These are phyloP conservation scores for Calyptomena viridis DNA, from an alignment of 2,113 vertebrate genomes.

Conservation along the genomic window DNA sequence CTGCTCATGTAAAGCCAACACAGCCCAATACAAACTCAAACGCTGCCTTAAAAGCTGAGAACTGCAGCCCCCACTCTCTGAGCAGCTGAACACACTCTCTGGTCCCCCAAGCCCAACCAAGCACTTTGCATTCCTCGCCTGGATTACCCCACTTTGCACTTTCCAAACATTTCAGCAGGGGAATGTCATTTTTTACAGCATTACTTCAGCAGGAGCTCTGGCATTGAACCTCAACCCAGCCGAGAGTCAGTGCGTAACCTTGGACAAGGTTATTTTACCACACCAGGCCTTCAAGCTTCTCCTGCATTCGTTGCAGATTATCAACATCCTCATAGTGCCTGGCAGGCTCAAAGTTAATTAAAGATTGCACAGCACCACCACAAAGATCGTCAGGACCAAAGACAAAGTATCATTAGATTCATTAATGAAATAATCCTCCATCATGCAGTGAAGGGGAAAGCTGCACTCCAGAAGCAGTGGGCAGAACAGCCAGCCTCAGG, in stretches of 20 bases:
- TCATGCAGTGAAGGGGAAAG: background rate
- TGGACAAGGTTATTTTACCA: background rate
- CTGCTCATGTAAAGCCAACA: background rate
- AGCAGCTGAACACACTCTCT: background rate
- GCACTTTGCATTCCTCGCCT: background rate
- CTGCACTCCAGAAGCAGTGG: background rate
- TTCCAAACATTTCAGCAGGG: background rate
- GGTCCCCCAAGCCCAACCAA: background rate
- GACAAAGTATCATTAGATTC: conserved; percentile 46
- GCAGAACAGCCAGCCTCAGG: conserved; percentile 20
- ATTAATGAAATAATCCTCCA: conserved; percentile 55
- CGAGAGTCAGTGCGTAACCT: background rate
- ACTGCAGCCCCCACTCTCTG: rapidly evolving
- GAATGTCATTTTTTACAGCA: background rate
- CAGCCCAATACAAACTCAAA: background rate
- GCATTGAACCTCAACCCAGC: background rate
- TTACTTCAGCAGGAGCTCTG: background rate
- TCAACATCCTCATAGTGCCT: background rate
- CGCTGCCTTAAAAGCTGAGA: background rate
- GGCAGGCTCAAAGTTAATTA: conserved; percentile 61
- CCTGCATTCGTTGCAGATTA: background rate
- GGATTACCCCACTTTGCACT: background rate
- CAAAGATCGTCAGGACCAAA: conserved; percentile 21
- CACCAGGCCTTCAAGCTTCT: background rate
- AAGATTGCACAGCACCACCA: background rate